Conservation (phyloP, 2,888 invertebrate species). For the Phragmatobia fuliginosa region DNA sequence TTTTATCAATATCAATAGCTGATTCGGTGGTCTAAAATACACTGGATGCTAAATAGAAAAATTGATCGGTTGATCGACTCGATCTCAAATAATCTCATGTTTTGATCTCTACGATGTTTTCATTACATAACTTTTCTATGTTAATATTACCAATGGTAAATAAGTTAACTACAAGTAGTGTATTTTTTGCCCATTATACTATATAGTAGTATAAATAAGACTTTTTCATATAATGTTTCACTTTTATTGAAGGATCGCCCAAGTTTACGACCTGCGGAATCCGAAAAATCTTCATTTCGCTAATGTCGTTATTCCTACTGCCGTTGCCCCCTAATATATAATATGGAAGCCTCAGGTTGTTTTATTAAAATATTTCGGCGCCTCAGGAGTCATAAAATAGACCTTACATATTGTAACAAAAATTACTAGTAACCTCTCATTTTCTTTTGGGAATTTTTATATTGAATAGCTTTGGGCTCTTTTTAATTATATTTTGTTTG, state of each 20-base stretch:
- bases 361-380: constrained; percentile 15
- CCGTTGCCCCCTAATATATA: constrained; percentile 10
- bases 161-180: no score
- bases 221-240: background rate
- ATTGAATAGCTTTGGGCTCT: background rate
- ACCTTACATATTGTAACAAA: constrained; percentile 10
- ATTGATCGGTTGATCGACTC: no score
- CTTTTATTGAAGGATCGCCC: constrained; percentile 8
- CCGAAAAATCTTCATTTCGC: constrained; percentile 26
- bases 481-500: background rate
- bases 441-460: background rate
- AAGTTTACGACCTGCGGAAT: constrained; percentile 19
- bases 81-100: no score
- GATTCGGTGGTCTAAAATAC: no score
- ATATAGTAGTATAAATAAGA: background rate
- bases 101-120: no score
- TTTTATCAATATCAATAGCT: no score
- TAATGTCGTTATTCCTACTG: constrained; percentile 2
- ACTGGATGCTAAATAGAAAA: no score
- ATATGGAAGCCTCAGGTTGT: constrained; percentile 10
- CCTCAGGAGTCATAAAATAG: constrained; percentile 11
- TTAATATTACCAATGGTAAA: no score
- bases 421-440: constrained; percentile 6
- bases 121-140: no score
- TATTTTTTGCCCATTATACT: no score